phyloP scores from a whole-genome alignment of 2,113 vertebrate species.

The Arenaria interpres region DNA sequence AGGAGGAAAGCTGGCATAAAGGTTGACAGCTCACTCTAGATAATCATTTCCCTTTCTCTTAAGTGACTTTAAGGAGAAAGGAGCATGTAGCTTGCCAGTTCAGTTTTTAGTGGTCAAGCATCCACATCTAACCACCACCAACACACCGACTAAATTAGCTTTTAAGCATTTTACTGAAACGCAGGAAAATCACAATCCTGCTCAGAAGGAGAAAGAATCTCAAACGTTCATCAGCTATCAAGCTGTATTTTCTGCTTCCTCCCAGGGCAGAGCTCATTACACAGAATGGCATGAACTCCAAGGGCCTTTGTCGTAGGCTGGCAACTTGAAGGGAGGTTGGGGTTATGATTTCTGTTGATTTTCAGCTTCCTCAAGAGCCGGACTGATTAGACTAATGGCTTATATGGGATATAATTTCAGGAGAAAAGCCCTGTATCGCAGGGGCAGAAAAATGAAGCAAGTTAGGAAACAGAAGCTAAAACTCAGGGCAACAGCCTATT shows the following conservation, averaged over 20 bases:
- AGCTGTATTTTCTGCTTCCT: background rate
- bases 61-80: slow-evolving; percentile 55
- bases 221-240: background rate
- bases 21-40: slow-evolving; percentile 65
- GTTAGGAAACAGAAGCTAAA: background rate
- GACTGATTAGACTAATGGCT: slow-evolving; percentile 7
- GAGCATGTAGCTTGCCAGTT: slow-evolving; percentile 46
- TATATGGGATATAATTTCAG: background rate
- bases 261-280: slow-evolving; percentile 2
- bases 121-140: background rate
- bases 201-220: background rate
- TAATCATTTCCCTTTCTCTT: slow-evolving; percentile 31
- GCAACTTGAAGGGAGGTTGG: background rate
- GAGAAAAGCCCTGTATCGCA: background rate
- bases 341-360: background rate
- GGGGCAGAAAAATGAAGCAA: background rate
- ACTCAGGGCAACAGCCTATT: background rate
- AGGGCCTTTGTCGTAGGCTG: background rate
- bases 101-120: slow-evolving; percentile 47
- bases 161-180: slow-evolving; percentile 35
- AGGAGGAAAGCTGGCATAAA: slow-evolving; percentile 63
- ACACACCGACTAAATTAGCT: slow-evolving; percentile 43
- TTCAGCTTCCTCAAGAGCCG: background rate
- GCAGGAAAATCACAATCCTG: background rate
- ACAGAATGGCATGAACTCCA: background rate